These are phyloP conservation scores for Macropodus opercularis DNA, from an alignment of 2,797 vertebrate genomes.

Conservation along the genomic window DNA sequence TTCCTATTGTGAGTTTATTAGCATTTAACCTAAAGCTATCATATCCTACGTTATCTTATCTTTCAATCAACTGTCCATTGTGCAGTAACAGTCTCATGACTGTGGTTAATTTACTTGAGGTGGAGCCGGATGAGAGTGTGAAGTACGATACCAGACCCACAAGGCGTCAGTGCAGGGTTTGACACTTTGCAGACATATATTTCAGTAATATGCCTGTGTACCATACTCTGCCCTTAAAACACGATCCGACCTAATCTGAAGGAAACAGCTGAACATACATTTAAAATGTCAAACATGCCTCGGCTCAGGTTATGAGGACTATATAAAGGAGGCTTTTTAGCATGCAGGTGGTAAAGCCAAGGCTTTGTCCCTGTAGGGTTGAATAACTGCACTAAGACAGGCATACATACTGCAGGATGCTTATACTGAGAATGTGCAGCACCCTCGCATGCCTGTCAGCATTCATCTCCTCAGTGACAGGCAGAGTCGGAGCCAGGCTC, in stretches of 20 bases:
- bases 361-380: constrained; percentile 29
- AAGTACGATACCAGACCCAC: too few relatives aligned
- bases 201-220: constrained; percentile 23
- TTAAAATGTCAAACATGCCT: constrained; percentile 38
- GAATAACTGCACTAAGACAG: constrained; percentile 37
- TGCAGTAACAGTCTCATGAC: too few relatives aligned
- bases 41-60: too few relatives aligned
- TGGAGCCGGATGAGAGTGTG: too few relatives aligned
- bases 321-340: constrained; percentile 37
- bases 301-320: constrained; percentile 28
- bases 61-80: too few relatives aligned
- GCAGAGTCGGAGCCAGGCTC: constrained; percentile 20
- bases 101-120: too few relatives aligned
- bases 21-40: too few relatives aligned
- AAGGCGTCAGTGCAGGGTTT: constrained; percentile 22
- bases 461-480: constrained; percentile 52
- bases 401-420: constrained; percentile 26
- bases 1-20: too few relatives aligned
- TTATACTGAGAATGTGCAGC: constrained; percentile 46
- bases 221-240: constrained; percentile 41
- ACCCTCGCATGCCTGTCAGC: constrained; percentile 58
- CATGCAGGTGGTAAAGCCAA: constrained; percentile 44
- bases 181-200: constrained; percentile 12
- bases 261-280: constrained; percentile 38
- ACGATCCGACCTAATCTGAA: constrained; percentile 13